These are phyloP conservation scores for Spea hammondii DNA, from an alignment of 2,797 vertebrate species.

Conservation along the genomic window DNA sequence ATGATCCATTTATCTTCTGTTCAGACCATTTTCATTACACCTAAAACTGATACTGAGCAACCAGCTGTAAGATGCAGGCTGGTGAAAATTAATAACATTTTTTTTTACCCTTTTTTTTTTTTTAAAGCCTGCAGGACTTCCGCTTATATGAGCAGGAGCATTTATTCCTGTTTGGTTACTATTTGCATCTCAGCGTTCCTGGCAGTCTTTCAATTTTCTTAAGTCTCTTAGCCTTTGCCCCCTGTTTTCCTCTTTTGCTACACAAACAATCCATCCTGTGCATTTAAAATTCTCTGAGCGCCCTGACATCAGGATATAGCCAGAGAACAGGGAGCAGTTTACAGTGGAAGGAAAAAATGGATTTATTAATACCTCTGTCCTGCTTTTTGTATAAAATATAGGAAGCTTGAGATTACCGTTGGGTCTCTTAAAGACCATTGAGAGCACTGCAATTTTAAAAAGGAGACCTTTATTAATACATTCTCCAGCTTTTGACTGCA, in stretches of 20 bases:
- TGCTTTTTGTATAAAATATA: slow-evolving; percentile 81
- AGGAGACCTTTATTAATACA: slow-evolving; percentile 85
- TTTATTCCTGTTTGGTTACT: slow-evolving; percentile 83
- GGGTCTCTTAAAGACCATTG: slow-evolving; percentile 82
- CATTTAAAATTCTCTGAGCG: slow-evolving; percentile 85
- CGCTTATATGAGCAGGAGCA: slow-evolving; percentile 80
- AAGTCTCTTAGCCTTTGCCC: slow-evolving; percentile 84
- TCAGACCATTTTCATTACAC: slow-evolving; percentile 98
- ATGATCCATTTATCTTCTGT: slow-evolving; percentile 99
- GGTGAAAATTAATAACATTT: slow-evolving; percentile 93
- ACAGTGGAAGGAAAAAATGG: slow-evolving; percentile 69
- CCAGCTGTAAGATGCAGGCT: slow-evolving; percentile 93
- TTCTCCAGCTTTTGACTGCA: slow-evolving; percentile 76
- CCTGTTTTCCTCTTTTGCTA: slow-evolving; percentile 76
- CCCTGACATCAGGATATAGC: slow-evolving; percentile 80
- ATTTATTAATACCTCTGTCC: slow-evolving; percentile 84
- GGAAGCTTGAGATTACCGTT: slow-evolving; percentile 82
- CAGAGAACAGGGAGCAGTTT: slow-evolving; percentile 79
- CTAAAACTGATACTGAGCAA: slow-evolving; percentile 89
- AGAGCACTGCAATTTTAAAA: slow-evolving; percentile 80
- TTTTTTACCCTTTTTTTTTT: slow-evolving; percentile 52
- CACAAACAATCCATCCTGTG: slow-evolving; percentile 89
- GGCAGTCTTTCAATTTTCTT: slow-evolving; percentile 87
- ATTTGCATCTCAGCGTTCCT: slow-evolving; percentile 83
- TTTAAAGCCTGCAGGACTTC: slow-evolving; percentile 67